Evolutionary conservation across 1,140 invertebrate genomes (phyloP).

Genomic region (Globodera rostochiensis): DNA sequence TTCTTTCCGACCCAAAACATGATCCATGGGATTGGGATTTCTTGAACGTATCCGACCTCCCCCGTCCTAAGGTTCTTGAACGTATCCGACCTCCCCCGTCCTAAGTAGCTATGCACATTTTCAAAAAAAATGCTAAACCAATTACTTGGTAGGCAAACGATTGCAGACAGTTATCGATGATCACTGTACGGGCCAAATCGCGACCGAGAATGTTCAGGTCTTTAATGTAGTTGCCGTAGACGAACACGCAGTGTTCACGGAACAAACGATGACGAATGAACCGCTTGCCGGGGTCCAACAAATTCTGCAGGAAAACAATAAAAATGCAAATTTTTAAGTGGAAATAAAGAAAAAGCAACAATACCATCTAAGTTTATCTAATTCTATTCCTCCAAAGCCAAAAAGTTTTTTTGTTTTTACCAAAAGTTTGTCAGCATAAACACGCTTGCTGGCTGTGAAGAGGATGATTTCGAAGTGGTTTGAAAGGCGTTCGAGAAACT

Average conservation of each 20-base stretch:
- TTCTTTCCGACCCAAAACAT: too few species aligned
- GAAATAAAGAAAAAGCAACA: too few species aligned
- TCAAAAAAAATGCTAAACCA: too few species aligned
- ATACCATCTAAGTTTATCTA: not conserved
- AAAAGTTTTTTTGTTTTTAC: conserved; percentile 27
- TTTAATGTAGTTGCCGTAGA: conserved; percentile 95
- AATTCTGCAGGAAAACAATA: conserved; percentile 69
- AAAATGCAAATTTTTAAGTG: too few species aligned
- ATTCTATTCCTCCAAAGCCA: too few species aligned
- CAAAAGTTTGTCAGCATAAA: conserved; percentile 90
- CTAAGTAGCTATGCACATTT: too few species aligned
- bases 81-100: too few species aligned
- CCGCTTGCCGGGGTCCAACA: conserved; percentile 83
- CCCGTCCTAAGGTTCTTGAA: too few species aligned
- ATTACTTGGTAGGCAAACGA: conserved; percentile 81
- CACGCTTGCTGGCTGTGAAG: conserved; percentile 91
- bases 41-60: too few species aligned
- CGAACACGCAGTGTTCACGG: conserved; percentile 89
- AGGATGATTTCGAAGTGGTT: conserved; percentile 89
- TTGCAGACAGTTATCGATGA: conserved; percentile 89
- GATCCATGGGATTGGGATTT: too few species aligned
- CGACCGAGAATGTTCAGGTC: conserved; percentile 88
- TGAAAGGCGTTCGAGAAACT: conserved; percentile 88
- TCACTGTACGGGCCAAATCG: conserved; percentile 86
- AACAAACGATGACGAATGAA: conserved; percentile 82